phyloP scores from a whole-genome alignment of 64 coral and sea anemone genomes.

The Actinia equina region DNA sequence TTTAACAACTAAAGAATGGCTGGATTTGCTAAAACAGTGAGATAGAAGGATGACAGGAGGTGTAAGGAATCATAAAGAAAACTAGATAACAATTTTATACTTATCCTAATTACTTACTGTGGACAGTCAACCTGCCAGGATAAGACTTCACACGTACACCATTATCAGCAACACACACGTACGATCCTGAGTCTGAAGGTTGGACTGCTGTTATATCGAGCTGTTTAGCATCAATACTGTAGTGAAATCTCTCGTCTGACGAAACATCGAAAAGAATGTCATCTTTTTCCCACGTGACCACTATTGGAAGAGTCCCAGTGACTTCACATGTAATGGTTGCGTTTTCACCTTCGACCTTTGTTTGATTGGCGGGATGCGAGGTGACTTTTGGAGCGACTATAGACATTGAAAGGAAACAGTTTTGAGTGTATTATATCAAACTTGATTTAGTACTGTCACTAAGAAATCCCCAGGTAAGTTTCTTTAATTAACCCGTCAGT shows the following conservation, averaged over 20 bases:
- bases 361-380: not conserved
- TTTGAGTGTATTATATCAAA: too few relatives aligned
- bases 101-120: not conserved
- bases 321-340: slow-evolving; percentile 31
- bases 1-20: too few relatives aligned
- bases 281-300: slow-evolving; percentile 20
- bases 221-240: not conserved
- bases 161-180: slow-evolving; percentile 16
- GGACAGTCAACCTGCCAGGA: not conserved
- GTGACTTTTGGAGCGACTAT: slow-evolving; percentile 9
- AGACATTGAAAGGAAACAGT: slow-evolving; percentile 5
- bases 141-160: not conserved
- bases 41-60: not conserved
- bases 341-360: not conserved
- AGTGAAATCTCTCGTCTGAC: not conserved
- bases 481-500: too few relatives aligned
- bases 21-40: not conserved
- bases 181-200: not conserved
- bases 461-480: too few relatives aligned
- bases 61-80: too few relatives aligned
- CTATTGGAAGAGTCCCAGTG: not conserved
- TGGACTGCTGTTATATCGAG: not conserved
- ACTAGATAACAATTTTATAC: too few relatives aligned
- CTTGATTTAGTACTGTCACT: too few relatives aligned
- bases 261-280: not conserved